Evolutionary conservation across 2,113 vertebrate species (phyloP).

Genomic region (Butorides virescens): DNA sequence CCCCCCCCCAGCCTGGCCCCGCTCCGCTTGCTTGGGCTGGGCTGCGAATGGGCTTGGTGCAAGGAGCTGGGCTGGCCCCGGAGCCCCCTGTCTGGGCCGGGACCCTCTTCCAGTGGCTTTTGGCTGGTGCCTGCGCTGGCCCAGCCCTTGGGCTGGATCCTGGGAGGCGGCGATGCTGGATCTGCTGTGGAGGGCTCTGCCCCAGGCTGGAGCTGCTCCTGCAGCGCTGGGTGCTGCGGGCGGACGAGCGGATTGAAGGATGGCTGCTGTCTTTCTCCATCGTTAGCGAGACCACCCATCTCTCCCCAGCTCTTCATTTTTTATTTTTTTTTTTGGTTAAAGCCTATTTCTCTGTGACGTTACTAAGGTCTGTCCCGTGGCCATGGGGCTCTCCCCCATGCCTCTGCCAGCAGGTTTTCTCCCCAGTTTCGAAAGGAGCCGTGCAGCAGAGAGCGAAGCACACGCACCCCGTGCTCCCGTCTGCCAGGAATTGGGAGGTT

Average conservation of each 20-base stretch:
- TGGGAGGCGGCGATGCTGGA: neutral
- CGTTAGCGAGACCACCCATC: neutral
- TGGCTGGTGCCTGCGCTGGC: neutral
- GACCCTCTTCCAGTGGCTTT: neutral
- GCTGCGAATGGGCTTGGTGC: fast-evolving
- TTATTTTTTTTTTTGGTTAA: neutral
- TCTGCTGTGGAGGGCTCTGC: neutral
- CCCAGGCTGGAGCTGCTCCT: neutral
- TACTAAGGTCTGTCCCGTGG: neutral
- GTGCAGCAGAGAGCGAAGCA: neutral
- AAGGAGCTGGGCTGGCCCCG: neutral
- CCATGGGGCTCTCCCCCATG: neutral
- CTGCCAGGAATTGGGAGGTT: neutral
- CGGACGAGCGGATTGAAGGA: neutral
- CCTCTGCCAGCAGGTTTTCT: neutral
- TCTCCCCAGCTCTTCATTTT: neutral
- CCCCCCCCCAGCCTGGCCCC: neutral
- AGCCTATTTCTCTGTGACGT: fast-evolving
- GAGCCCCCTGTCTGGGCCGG: neutral
- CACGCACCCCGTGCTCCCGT: neutral
- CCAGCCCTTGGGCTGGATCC: neutral
- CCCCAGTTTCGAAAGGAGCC: neutral
- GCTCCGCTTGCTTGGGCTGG: neutral
- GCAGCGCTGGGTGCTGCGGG: neutral
- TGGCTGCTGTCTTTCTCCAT: neutral